A percentile compares a stretch with the other conserved stretches of the same genome.
Evolutionary conservation across 2,113 vertebrate species (phyloP).

Genomic region (Serilophus lunatus): DNA sequence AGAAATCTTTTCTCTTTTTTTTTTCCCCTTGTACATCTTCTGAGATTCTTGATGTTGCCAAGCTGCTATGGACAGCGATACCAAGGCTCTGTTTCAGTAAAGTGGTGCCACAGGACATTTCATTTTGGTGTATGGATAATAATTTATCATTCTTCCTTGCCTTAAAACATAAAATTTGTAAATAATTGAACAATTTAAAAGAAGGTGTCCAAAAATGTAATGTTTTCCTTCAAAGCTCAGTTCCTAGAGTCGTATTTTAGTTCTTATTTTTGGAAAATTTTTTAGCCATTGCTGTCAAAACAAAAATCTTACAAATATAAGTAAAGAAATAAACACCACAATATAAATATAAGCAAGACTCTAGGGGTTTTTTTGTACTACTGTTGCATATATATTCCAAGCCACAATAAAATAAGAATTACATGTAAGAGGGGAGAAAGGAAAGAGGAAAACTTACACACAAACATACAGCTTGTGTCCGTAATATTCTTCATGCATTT

Average conservation of each 20-base stretch:
- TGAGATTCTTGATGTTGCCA: not conserved
- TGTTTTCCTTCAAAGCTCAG: not conserved
- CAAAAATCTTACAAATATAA: not conserved
- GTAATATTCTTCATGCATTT: not conserved
- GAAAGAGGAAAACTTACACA: not conserved
- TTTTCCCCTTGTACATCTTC: not conserved
- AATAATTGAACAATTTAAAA: not conserved
- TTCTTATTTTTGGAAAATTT: not conserved
- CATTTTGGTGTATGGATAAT: not conserved
- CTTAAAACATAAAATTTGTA: not conserved
- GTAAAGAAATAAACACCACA: not conserved
- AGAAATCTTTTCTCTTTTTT: not conserved
- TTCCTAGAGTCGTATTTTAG: not conserved
- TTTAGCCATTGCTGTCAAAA: not conserved
- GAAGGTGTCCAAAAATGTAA: not conserved
- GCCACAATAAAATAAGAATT: not conserved
- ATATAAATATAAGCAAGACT: not conserved
- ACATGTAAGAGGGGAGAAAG: not conserved
- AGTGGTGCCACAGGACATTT: not conserved
- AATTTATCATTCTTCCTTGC: not conserved
- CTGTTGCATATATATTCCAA: not conserved
- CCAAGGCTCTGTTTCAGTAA: not conserved
- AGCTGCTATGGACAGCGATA: not conserved
- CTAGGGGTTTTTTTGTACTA: not conserved
- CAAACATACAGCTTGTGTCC: not conserved